phyloP scores from a whole-genome alignment of 2,888 invertebrate species.

The Scaptomyza caliginosa region DNA sequence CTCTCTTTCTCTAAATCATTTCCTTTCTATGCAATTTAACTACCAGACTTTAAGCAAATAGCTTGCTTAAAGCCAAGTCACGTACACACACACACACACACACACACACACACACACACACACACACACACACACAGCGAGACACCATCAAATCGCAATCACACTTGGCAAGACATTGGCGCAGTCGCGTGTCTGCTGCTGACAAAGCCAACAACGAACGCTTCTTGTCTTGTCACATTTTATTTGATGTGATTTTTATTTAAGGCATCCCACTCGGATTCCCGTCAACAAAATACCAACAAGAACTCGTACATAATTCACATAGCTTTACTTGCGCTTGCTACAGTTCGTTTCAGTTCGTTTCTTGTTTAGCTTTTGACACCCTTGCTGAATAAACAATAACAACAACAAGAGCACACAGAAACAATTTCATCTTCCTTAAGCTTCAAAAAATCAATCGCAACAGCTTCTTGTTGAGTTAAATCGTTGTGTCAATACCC shows the following conservation, averaged over 20 bases:
- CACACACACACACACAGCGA: too few species aligned
- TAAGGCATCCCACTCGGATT: conserved; percentile 2
- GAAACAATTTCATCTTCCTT: too few species aligned
- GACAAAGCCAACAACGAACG: background rate
- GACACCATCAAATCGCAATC: conserved; percentile 40
- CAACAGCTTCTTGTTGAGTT: too few species aligned
- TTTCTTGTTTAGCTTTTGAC: conserved; percentile 39
- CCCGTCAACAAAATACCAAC: background rate
- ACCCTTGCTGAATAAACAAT: conserved; percentile 56
- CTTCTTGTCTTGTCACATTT: conserved; percentile 40
- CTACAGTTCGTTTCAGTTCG: background rate
- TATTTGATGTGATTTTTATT: conserved; percentile 61
- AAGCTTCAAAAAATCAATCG: too few species aligned
- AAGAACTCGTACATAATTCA: conserved; percentile 42
- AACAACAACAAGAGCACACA: conserved; percentile 22
- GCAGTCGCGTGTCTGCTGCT: conserved; percentile 33
- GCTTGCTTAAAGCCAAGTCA: background rate
- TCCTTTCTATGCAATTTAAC: too few species aligned
- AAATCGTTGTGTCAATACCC: too few species aligned
- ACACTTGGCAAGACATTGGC: conserved; percentile 46
- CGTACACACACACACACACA: conserved; percentile 7
- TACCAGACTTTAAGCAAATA: background rate
- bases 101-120: background rate
- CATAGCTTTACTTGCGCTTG: conserved; percentile 10
- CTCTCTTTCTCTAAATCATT: background rate